Percentiles rank a stretch among this genome's conserved stretches.
These are phyloP conservation scores for Turnix velox DNA, from an alignment of 2,113 vertebrate species.

Conservation along the genomic window DNA sequence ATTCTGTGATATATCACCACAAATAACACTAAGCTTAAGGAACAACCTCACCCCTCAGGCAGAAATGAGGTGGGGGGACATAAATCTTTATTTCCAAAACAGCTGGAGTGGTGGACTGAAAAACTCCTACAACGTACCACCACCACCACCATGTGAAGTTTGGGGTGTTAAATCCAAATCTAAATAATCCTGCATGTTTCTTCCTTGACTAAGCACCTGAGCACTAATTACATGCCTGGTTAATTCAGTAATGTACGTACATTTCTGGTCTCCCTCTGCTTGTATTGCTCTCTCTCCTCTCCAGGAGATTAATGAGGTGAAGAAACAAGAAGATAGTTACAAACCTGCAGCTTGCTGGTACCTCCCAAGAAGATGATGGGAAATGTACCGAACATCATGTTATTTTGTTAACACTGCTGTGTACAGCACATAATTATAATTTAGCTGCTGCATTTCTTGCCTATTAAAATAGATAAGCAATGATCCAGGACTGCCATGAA, in stretches of 20 bases:
- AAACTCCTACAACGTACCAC: not conserved
- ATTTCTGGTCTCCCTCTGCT: slow-evolving; percentile 42
- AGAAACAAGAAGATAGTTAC: slow-evolving; percentile 65
- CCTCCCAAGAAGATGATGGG: slow-evolving; percentile 48
- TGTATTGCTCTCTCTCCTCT: slow-evolving; percentile 61
- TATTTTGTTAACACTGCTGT: slow-evolving; percentile 5
- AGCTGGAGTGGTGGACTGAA: not conserved
- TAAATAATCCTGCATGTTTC: slow-evolving; percentile 59
- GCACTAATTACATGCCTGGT: slow-evolving; percentile 80
- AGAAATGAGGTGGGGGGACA: fast-evolving
- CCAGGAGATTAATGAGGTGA: slow-evolving; percentile 75
- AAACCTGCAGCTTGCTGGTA: slow-evolving; percentile 56
- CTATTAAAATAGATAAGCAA: slow-evolving; percentile 60
- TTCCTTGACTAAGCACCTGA: slow-evolving; percentile 72
- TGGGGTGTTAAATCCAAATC: slow-evolving; percentile 59
- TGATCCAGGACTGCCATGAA: slow-evolving; percentile 38
- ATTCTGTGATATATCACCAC: not conserved
- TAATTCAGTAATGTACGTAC: slow-evolving; percentile 74
- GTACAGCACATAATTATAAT: not conserved
- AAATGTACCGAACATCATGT: slow-evolving; percentile 18
- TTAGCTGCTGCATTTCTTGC: slow-evolving; percentile 11
- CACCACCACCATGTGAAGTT: slow-evolving; percentile 21
- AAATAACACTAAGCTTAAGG: not conserved
- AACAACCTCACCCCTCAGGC: not conserved
- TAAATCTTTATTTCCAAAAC: not conserved